These are phyloP conservation scores for Parauchenoglanis punctatus DNA, from an alignment of 2,797 vertebrate genomes.

Conservation along the genomic window DNA sequence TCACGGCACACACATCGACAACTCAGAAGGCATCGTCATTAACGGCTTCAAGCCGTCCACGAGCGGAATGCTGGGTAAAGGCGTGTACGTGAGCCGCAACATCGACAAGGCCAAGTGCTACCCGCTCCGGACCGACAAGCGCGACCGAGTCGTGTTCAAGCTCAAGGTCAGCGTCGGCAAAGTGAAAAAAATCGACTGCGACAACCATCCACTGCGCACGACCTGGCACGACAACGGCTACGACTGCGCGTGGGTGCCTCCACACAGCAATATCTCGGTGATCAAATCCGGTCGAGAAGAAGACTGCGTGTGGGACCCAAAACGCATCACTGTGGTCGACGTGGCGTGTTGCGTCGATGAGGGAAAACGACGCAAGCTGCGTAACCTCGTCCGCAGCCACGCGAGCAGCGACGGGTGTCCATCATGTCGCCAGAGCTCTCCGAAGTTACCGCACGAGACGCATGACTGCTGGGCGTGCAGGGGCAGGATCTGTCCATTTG, in stretches of 20 bases:
- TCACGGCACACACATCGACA: conserved; percentile 54
- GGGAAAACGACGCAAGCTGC: conserved; percentile 35
- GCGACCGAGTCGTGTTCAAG: conserved; percentile 58
- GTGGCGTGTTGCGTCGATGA: conserved; percentile 58
- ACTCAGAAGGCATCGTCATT: conserved; percentile 50
- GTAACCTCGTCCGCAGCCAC: conserved; percentile 30
- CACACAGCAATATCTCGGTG: conserved; percentile 41
- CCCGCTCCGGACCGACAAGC: conserved; percentile 43
- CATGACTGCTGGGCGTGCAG: conserved; percentile 57
- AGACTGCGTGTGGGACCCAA: conserved; percentile 65
- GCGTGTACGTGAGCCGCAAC: conserved; percentile 64
- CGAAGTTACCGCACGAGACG: conserved; percentile 38
- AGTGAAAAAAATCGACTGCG: conserved; percentile 62
- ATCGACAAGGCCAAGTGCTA: conserved; percentile 62
- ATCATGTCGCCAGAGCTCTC: conserved; percentile 16
- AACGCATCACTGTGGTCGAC: conserved; percentile 48
- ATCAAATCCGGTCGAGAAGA: conserved; percentile 61
- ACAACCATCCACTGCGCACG: conserved; percentile 57
- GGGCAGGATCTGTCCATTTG: conserved; percentile 55
- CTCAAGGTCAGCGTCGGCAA: conserved; percentile 59
- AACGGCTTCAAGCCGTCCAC: conserved; percentile 54
- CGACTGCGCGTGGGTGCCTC: conserved; percentile 61
- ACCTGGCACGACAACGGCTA: conserved; percentile 59
- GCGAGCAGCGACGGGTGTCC: background rate
- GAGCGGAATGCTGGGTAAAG: conserved; percentile 57